These are phyloP conservation scores for Chymomyza fuscimana DNA, from an alignment of 2,888 invertebrate species.

Conservation along the genomic window DNA sequence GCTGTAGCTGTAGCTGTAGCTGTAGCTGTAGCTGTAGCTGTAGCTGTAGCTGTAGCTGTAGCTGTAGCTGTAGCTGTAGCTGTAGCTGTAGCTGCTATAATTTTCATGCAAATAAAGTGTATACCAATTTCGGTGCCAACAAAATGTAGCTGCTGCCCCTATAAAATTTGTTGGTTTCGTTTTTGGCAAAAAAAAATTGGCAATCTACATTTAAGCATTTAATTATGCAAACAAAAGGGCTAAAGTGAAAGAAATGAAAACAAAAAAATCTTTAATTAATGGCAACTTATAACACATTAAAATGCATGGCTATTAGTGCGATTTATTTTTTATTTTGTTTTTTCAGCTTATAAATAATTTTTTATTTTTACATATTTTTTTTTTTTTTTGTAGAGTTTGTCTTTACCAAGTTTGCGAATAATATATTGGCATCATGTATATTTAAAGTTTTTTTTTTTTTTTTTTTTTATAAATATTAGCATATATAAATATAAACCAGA, in stretches of 20 bases:
- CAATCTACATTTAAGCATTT: slow-evolving; percentile 59
- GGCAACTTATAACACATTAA: background rate
- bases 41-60: no score
- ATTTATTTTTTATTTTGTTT: background rate
- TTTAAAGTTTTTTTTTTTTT: background rate
- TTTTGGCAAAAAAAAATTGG: slow-evolving; percentile 51
- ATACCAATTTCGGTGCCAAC: no score
- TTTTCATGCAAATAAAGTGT: no score
- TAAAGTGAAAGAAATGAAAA: background rate
- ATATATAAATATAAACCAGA: background rate
- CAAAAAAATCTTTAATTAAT: background rate
- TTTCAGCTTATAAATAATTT: background rate
- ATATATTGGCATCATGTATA: background rate
- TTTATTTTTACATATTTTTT: background rate
- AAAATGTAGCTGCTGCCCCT: no score
- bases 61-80: no score
- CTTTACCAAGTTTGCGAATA: background rate
- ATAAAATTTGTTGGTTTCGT: background rate
- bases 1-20: no score
- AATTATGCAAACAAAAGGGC: slow-evolving; percentile 52
- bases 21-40: no score
- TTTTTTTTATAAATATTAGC: background rate
- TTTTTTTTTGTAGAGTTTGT: background rate
- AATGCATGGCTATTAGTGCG: background rate
- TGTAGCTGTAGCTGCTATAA: no score